These are phyloP conservation scores for Cephus pygmeus DNA, from an alignment of 2,888 invertebrate species.

Conservation along the genomic window DNA sequence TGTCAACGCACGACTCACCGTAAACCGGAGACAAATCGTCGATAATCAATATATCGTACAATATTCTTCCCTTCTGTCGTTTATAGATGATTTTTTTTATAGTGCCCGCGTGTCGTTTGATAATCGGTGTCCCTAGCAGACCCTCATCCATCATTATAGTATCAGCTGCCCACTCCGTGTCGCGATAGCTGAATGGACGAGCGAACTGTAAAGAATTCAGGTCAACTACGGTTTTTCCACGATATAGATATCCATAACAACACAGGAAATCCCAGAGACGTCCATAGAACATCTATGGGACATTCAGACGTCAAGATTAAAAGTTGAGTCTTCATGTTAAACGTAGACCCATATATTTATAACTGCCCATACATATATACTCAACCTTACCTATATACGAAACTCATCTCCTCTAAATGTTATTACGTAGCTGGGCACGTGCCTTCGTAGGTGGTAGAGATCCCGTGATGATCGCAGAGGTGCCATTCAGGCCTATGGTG, in stretches of 20 bases:
- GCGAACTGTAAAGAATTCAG: conserved; percentile 19
- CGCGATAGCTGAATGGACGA: conserved; percentile 28
- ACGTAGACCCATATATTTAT: neutral
- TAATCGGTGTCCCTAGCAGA: conserved; percentile 48
- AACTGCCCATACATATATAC: neutral
- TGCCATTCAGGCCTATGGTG: neutral
- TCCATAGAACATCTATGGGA: neutral
- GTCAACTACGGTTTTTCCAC: neutral
- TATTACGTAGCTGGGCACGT: neutral
- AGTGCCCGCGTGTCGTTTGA: conserved; percentile 30
- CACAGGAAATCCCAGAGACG: neutral
- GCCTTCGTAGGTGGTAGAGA: neutral
- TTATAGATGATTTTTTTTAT: conserved; percentile 22
- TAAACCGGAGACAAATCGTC: neutral
- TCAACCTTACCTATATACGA: neutral
- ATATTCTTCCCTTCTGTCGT: neutral
- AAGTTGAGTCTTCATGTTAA: neutral
- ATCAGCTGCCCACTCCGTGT: conserved; percentile 43
- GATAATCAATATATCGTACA: conserved; percentile 1
- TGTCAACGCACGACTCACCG: neutral
- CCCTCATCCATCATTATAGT: conserved; percentile 52
- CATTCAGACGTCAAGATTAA: neutral
- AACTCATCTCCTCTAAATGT: neutral
- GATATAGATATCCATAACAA: neutral
- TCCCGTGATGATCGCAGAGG: neutral